Percentiles rank a stretch among this genome's conserved stretches.
Evolutionary conservation across 2,888 invertebrate species (phyloP).

Genomic region (Tridacna crocea): DNA sequence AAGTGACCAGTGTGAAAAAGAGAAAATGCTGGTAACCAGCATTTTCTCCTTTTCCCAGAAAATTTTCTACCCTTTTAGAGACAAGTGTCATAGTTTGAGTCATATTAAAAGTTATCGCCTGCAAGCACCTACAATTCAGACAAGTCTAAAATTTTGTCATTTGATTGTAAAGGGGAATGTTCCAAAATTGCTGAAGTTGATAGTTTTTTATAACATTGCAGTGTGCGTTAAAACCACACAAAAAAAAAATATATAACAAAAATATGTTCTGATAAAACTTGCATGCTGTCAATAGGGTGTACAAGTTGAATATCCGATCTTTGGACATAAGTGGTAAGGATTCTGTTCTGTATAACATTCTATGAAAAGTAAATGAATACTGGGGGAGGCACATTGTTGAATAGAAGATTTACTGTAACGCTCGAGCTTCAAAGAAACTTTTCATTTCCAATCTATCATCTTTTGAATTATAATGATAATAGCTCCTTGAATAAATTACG

Average conservation of each 20-base stretch:
- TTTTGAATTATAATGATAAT: conserved; percentile 28
- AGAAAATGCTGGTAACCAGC: not conserved
- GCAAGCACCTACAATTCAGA: not conserved
- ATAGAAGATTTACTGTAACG: conserved; percentile 15
- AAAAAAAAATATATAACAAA: no score
- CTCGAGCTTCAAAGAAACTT: conserved; percentile 20
- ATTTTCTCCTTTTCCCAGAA: conserved; percentile 1
- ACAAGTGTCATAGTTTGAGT: not conserved
- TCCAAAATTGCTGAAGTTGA: not conserved
- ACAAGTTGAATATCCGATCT: no score
- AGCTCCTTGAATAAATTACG: conserved; percentile 23
- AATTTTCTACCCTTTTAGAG: not conserved
- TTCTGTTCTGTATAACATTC: not conserved
- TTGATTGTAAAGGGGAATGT: conserved; percentile 1
- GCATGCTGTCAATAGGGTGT: no score
- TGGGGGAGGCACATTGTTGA: conserved; percentile 9
- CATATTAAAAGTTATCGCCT: not conserved
- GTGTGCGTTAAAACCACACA: no score
- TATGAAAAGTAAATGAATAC: conserved; percentile 24
- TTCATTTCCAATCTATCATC: conserved; percentile 25
- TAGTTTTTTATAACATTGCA: no score
- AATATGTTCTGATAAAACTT: no score
- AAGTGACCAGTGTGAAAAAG: not conserved
- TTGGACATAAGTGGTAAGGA: no score
- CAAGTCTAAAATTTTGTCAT: not conserved